phyloP scores from a whole-genome alignment of 2,888 invertebrate species.

The Gortyna flavago region DNA sequence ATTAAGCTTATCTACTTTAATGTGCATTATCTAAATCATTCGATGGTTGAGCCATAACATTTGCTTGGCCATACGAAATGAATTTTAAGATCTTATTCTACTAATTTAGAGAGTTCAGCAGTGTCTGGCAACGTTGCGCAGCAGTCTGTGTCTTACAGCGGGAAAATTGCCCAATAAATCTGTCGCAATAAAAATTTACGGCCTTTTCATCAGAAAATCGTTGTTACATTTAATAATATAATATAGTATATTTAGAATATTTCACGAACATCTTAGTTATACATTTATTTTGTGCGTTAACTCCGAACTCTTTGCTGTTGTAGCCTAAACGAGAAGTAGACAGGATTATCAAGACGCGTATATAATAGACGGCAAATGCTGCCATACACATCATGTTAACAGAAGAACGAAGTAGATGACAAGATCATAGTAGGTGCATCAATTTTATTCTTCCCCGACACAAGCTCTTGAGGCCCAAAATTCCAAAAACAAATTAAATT shows the following conservation, averaged over 20 bases:
- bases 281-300: conserved; percentile 57
- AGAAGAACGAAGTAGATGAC: not conserved
- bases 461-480: not conserved
- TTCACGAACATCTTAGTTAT: conserved; percentile 48
- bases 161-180: conserved; percentile 12
- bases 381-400: not conserved
- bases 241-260: conserved; percentile 55
- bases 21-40: conserved; percentile 15
- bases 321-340: conserved; percentile 47
- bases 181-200: conserved; percentile 6
- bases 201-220: conserved; percentile 12
- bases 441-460: not conserved
- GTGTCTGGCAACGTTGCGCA: not conserved
- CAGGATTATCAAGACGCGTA: conserved; percentile 16
- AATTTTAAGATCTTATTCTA: not conserved
- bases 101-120: not conserved
- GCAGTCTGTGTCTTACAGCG: not conserved
- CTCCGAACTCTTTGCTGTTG: conserved; percentile 48
- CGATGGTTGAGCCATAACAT: not conserved
- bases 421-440: not conserved
- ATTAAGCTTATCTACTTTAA: conserved; percentile 6
- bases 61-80: not conserved
- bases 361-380: conserved; percentile 15
- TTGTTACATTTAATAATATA: conserved; percentile 12
- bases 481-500: not conserved